Percentiles rank a stretch among this genome's conserved stretches.
Evolutionary conservation across 2,888 invertebrate species (phyloP).

Genomic region (Elmis aenea): DNA sequence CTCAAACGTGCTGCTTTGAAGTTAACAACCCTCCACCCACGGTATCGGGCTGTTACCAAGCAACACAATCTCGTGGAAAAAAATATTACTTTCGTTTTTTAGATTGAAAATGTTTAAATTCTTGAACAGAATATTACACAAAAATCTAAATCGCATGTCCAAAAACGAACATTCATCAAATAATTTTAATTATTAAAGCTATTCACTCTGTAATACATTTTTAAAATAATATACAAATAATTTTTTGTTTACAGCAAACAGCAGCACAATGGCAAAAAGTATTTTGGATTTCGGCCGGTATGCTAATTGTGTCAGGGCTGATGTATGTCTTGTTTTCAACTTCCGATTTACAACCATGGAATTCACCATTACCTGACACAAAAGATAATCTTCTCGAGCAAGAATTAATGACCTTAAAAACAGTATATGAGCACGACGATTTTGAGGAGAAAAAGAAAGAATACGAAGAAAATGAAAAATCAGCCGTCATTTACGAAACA

Average conservation of each 20-base stretch:
- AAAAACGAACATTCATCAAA: not conserved
- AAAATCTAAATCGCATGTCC: too few relatives aligned
- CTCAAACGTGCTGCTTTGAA: too few relatives aligned
- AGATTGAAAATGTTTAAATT: too few relatives aligned
- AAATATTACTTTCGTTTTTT: too few relatives aligned
- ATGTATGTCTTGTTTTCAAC: slow-evolving; percentile 53
- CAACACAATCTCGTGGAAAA: too few relatives aligned
- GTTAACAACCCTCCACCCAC: too few relatives aligned
- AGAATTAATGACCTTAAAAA: slow-evolving; percentile 23
- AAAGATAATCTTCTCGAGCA: slow-evolving; percentile 20
- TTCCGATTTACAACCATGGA: slow-evolving; percentile 57
- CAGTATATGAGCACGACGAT: slow-evolving; percentile 19
- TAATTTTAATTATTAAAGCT: not conserved
- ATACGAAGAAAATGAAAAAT: not conserved
- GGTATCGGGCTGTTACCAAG: too few relatives aligned
- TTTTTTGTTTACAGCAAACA: slow-evolving; percentile 55
- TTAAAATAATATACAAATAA: slow-evolving; percentile 3
- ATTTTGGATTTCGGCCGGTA: slow-evolving; percentile 52
- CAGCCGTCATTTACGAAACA: not conserved
- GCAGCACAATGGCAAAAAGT: slow-evolving; percentile 58
- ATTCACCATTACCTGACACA: slow-evolving; percentile 37
- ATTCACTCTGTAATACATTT: not conserved
- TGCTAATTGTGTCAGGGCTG: slow-evolving; percentile 50
- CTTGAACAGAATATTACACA: too few relatives aligned
- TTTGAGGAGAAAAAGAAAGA: slow-evolving; percentile 7